Conservation (phyloP, 2,888 invertebrate species). For the Drosophila putrida region DNA sequence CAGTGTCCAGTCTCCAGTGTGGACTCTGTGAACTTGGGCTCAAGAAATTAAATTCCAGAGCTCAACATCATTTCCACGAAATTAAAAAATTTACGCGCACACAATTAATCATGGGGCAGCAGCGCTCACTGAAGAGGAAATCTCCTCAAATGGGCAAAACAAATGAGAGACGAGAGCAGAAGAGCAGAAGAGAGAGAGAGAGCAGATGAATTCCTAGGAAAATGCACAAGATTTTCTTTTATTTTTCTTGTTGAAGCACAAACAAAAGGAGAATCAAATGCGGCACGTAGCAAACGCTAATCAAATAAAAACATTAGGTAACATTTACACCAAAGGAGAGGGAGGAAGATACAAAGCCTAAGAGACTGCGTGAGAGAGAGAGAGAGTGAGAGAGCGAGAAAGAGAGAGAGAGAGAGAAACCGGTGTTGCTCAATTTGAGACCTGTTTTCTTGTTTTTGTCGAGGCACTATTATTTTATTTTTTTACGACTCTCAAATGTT, state of each 20-base stretch:
- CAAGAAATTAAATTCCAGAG: slow-evolving; percentile 69
- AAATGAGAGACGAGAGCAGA: slow-evolving; percentile 27
- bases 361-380: background rate
- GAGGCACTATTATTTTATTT: slow-evolving; percentile 64
- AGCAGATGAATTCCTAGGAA: slow-evolving; percentile 60
- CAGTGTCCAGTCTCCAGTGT: slow-evolving; percentile 32
- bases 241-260: slow-evolving; percentile 20
- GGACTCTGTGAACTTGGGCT: slow-evolving; percentile 11
- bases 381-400: background rate
- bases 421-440: slow-evolving; percentile 54
- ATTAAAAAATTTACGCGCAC: slow-evolving; percentile 81
- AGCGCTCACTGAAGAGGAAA: slow-evolving; percentile 42
- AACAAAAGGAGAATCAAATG: slow-evolving; percentile 55
- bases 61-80: slow-evolving; percentile 77
- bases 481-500: slow-evolving; percentile 70
- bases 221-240: slow-evolving; percentile 69
- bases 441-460: slow-evolving; percentile 48
- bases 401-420: slow-evolving; percentile 21
- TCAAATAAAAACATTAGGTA: slow-evolving; percentile 81
- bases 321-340: slow-evolving; percentile 76
- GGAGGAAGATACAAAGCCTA: background rate
- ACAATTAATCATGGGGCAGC: slow-evolving; percentile 72
- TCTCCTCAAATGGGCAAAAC: slow-evolving; percentile 34
- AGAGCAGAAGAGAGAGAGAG: slow-evolving; percentile 13
- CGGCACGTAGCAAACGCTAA: slow-evolving; percentile 78